A percentile compares a stretch with the other conserved stretches of the same genome.
Conservation (phyloP, 2,888 invertebrate genomes). For the Agrochola lota region DNA sequence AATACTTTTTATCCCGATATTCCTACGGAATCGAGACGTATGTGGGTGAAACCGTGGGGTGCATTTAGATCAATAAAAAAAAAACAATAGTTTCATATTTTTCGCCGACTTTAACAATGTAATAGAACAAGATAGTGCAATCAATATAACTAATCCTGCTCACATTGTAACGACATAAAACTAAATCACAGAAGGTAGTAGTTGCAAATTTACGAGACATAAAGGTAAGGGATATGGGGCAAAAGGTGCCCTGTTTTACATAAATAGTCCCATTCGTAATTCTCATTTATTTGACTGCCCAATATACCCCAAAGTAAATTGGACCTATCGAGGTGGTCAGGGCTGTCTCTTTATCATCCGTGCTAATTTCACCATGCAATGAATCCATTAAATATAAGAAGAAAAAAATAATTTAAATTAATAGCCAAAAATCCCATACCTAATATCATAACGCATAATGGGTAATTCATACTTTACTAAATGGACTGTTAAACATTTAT, state of each 20-base stretch:
- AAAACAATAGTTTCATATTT: not conserved
- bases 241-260: constrained; percentile 63
- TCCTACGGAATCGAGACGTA: too few species aligned
- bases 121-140: constrained; percentile 14
- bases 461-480: not conserved
- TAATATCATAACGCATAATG: not conserved
- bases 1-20: too few species aligned
- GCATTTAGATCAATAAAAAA: too few species aligned
- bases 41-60: too few species aligned
- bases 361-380: not conserved
- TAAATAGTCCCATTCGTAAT: constrained; percentile 66
- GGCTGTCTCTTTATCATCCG: constrained; percentile 31
- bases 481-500: not conserved
- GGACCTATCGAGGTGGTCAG: constrained; percentile 37
- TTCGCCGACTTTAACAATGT: not conserved
- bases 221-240: constrained; percentile 60
- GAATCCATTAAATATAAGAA: not conserved
- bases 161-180: constrained; percentile 44
- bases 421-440: not conserved
- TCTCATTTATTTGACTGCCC: constrained; percentile 65
- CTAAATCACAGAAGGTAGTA: constrained; percentile 58
- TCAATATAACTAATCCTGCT: constrained; percentile 48
- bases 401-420: not conserved
- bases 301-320: constrained; percentile 62
- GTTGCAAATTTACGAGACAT: constrained; percentile 61